phyloP scores from a whole-genome alignment of 37 sponge, comb jelly and placozoan genomes.

The Halisarca cf. caerulea region DNA sequence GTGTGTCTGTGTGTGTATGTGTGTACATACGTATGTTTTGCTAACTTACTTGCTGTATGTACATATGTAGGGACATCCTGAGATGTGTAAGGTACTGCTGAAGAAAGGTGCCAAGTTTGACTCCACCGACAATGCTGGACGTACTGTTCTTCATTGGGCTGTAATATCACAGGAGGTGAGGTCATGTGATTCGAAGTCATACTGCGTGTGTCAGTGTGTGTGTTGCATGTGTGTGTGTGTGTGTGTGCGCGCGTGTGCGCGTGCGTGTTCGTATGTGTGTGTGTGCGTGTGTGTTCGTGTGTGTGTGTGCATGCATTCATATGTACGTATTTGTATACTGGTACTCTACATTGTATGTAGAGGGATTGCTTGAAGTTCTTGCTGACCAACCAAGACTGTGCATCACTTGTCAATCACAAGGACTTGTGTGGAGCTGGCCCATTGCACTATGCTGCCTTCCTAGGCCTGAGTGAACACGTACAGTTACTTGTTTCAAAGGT shows the following conservation, averaged over 20 bases:
- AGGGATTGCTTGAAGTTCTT: constrained; percentile 45
- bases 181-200: too few relatives aligned
- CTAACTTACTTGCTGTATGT: not conserved
- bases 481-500: not conserved
- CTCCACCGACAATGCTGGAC: constrained; percentile 41
- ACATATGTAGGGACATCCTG: constrained; percentile 36
- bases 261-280: not conserved
- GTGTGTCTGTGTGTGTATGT: too few relatives aligned
- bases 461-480: not conserved
- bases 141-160: constrained; percentile 76
- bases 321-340: not conserved
- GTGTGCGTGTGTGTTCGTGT: not conserved
- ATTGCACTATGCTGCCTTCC: constrained; percentile 62
- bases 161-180: constrained; percentile 58
- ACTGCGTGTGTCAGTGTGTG: not conserved
- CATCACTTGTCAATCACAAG: not conserved
- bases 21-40: too few relatives aligned
- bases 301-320: not conserved
- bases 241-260: not conserved
- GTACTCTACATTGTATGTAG: constrained; percentile 7
- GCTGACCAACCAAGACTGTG: constrained; percentile 2
- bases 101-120: constrained; percentile 56
- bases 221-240: not conserved
- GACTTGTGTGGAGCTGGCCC: constrained; percentile 70
- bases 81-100: constrained; percentile 42